phyloP scores from a whole-genome alignment of 1,140 invertebrate genomes.

The Achatina immaculata region DNA sequence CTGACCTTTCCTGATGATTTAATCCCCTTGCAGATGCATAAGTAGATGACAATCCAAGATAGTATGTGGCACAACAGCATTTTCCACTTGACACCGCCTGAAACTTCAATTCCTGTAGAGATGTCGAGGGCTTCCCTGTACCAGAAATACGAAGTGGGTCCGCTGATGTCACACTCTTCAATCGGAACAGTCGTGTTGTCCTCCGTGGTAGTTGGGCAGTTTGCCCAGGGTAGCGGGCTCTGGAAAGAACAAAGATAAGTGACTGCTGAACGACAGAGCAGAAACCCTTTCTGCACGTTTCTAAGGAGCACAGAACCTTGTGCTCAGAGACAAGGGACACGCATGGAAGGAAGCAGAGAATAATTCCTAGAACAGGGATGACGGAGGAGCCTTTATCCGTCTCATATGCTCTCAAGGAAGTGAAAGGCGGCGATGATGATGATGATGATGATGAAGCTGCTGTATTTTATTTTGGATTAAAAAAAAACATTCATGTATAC shows the following conservation, averaged over 20 bases:
- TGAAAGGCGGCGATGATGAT: no score
- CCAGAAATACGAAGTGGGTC: constrained; percentile 65
- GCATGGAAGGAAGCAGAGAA: no score
- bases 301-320: no score
- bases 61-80: constrained; percentile 89
- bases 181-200: background rate
- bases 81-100: constrained; percentile 84
- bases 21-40: constrained; percentile 98
- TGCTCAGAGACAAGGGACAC: no score
- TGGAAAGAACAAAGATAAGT: constrained; percentile 23
- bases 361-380: no score
- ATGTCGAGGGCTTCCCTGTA: constrained; percentile 61
- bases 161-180: constrained; percentile 56
- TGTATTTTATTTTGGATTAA: no score
- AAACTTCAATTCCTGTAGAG: constrained; percentile 73
- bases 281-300: no score
- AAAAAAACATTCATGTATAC: no score
- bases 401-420: no score
- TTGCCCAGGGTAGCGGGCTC: constrained; percentile 88
- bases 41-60: constrained; percentile 94
- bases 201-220: constrained; percentile 75
- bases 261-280: no score
- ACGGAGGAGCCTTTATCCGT: no score
- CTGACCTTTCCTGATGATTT: constrained; percentile 91
- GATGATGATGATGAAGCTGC: no score